Evolutionary conservation across 1,140 invertebrate genomes (phyloP).

Genomic region (Mesaphorura yosii): DNA sequence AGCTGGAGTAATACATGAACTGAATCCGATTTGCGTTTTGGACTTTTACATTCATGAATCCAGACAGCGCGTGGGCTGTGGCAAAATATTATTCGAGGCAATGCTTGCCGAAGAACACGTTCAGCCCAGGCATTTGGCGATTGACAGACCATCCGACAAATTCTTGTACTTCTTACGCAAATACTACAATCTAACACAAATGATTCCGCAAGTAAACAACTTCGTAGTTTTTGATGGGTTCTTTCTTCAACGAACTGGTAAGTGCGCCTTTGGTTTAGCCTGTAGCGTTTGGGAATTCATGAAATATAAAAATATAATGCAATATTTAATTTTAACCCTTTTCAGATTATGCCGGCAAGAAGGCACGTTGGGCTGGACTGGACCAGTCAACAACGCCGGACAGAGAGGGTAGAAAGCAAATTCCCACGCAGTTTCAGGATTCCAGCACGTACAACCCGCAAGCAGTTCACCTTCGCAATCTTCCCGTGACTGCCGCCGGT

Average conservation of each 20-base stretch:
- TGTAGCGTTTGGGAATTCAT: not conserved
- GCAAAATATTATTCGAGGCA: constrained; percentile 39
- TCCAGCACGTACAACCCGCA: constrained; percentile 22
- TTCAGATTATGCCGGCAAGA: constrained; percentile 30
- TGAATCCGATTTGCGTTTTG: constrained; percentile 62
- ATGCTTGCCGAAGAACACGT: constrained; percentile 58
- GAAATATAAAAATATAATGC: not conserved
- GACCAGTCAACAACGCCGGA: constrained; percentile 17
- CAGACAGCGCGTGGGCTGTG: constrained; percentile 55
- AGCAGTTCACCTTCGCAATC: constrained; percentile 22
- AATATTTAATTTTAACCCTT: not conserved
- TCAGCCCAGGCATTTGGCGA: constrained; percentile 59
- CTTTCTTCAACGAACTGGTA: constrained; percentile 46
- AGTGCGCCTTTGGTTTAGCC: not conserved
- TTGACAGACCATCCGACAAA: constrained; percentile 80
- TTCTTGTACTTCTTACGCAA: constrained; percentile 71
- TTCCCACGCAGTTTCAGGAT: constrained; percentile 17
- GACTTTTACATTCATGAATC: constrained; percentile 79
- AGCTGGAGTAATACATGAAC: constrained; percentile 53
- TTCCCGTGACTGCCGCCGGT: too few relatives aligned
- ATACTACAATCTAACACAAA: constrained; percentile 59
- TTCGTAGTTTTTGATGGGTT: constrained; percentile 77
- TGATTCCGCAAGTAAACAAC: constrained; percentile 73
- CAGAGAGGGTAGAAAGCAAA: not conserved
- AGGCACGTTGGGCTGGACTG: constrained; percentile 19